Percentiles rank a stretch among this genome's conserved stretches.
Evolutionary conservation across 2,797 vertebrate genomes (phyloP).

Genomic region (Lutjanus argentimaculatus): DNA sequence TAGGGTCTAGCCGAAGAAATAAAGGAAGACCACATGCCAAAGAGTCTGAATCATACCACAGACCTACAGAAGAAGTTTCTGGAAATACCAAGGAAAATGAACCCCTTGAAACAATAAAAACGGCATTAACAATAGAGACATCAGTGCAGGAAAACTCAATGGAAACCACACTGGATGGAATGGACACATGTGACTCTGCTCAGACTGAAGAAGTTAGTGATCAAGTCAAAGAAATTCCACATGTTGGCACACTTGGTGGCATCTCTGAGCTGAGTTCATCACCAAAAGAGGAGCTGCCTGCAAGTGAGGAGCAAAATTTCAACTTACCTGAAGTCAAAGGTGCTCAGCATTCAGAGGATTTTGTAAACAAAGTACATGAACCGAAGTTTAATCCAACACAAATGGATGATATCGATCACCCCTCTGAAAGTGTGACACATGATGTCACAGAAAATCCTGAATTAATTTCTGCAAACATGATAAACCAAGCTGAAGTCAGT

Average conservation of each 20-base stretch:
- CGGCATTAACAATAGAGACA: background rate
- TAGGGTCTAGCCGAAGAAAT: constrained; percentile 62
- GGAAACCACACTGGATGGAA: constrained; percentile 15
- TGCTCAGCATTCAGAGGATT: background rate
- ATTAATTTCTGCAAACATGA: background rate
- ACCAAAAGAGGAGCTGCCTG: constrained; percentile 18
- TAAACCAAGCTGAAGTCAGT: no score
- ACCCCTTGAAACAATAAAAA: background rate
- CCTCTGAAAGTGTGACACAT: no score
- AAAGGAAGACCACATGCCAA: constrained; percentile 19
- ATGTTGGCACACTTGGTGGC: background rate
- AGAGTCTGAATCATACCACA: background rate
- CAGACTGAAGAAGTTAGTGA: constrained; percentile 25
- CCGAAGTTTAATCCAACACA: background rate
- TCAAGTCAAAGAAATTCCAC: constrained; percentile 1
- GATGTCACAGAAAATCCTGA: background rate
- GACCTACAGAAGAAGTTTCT: background rate
- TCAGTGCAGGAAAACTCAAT: background rate
- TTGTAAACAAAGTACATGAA: constrained; percentile 10
- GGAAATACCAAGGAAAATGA: background rate
- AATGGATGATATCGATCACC: constrained; percentile 8
- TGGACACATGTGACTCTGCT: background rate
- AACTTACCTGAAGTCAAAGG: constrained; percentile 1
- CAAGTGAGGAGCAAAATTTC: constrained; percentile 32
- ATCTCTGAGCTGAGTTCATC: constrained; percentile 3